Conservation (phyloP, 2,888 invertebrate species). For the Listrodromus nycthemerus region DNA sequence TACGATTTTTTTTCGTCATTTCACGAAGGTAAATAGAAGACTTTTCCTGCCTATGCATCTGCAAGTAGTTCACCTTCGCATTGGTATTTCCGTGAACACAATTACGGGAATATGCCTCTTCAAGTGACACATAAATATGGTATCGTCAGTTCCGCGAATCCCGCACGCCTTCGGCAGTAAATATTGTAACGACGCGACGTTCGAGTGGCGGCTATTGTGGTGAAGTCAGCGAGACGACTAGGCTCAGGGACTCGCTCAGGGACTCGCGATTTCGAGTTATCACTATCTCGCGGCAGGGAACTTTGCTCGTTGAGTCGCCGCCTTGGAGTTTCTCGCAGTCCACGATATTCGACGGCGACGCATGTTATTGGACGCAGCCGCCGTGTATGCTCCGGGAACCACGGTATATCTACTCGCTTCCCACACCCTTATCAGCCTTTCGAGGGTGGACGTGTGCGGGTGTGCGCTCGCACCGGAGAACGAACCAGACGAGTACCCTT, state of each 20-base stretch:
- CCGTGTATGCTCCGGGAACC: neutral
- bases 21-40: neutral
- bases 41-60: neutral
- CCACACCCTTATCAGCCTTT: constrained; percentile 29
- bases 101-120: neutral
- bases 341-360: neutral
- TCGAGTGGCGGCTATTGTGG: neutral
- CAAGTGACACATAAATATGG: neutral
- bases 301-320: constrained; percentile 8
- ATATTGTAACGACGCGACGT: constrained; percentile 34
- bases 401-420: neutral
- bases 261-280: constrained; percentile 20
- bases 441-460: constrained; percentile 1
- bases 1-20: neutral
- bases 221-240: constrained; percentile 23
- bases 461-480: neutral
- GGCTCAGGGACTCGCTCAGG: neutral
- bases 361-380: neutral
- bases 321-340: neutral
- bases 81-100: neutral
- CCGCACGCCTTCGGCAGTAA: constrained; percentile 15
- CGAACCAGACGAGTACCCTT: constrained; percentile 27
- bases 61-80: neutral
- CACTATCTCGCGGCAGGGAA: constrained; percentile 6
- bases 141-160: constrained; percentile 31